These are phyloP conservation scores for Vimba vimba DNA, from an alignment of 2,113 vertebrate genomes.

Conservation along the genomic window DNA sequence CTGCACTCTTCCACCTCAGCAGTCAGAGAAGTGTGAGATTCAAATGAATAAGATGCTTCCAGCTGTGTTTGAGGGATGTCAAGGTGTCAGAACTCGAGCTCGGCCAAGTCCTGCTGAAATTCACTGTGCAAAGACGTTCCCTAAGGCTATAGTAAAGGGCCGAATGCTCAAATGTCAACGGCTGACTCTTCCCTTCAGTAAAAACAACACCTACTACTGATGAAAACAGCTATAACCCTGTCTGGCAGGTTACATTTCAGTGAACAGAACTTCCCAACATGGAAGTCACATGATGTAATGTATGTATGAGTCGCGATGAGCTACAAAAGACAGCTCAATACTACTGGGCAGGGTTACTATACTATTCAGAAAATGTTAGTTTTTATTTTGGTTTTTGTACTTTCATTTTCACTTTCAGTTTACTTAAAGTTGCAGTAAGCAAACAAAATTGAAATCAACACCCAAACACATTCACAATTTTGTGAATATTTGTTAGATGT, in stretches of 20 bases:
- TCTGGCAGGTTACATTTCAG: constrained; percentile 28
- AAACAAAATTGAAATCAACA: no score
- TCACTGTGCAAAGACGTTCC: constrained; percentile 43
- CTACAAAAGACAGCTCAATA: neutral
- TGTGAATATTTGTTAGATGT: no score
- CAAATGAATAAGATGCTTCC: constrained; percentile 37
- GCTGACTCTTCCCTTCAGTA: constrained; percentile 38
- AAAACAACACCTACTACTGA: constrained; percentile 36
- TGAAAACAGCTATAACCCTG: constrained; percentile 36
- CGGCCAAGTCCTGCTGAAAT: constrained; percentile 48
- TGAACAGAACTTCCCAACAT: constrained; percentile 12
- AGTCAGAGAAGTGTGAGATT: constrained; percentile 57
- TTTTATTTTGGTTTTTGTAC: neutral
- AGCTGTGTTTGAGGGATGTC: constrained; percentile 54
- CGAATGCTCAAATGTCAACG: constrained; percentile 22
- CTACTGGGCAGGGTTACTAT: neutral
- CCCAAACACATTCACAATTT: no score
- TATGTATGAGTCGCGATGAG: neutral
- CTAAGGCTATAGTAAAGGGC: constrained; percentile 42
- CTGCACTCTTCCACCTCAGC: constrained; percentile 51
- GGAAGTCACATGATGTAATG: neutral
- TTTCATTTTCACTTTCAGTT: neutral
- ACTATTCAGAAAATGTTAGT: neutral
- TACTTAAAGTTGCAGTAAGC: neutral
- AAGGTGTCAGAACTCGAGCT: constrained; percentile 54